Conservation (phyloP, 2,888 invertebrate species). For the Diarsia brunnea region DNA sequence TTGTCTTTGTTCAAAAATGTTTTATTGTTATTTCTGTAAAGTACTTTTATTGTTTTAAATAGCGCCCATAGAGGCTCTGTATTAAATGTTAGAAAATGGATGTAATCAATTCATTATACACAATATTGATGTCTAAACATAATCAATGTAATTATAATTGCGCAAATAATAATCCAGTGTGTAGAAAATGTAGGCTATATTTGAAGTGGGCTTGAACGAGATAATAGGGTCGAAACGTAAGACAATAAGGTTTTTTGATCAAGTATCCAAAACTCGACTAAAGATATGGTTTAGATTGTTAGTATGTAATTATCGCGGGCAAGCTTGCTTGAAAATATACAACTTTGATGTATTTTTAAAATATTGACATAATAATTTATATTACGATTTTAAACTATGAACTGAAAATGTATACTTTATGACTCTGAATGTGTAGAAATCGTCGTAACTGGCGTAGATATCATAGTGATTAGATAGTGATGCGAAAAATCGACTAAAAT, state of each 20-base stretch:
- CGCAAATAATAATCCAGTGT: conserved; percentile 8
- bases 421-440: conserved; percentile 44
- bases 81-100: conserved; percentile 25
- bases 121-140: conserved; percentile 38
- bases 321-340: conserved; percentile 40
- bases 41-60: conserved; percentile 5
- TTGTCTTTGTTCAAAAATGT: background rate
- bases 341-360: conserved; percentile 27
- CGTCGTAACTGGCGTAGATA: conserved; percentile 1
- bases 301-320: conserved; percentile 8
- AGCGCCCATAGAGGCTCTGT: conserved; percentile 17
- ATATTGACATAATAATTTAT: conserved; percentile 33
- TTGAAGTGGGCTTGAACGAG: conserved; percentile 41
- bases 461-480: conserved; percentile 5
- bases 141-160: conserved; percentile 6
- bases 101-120: conserved; percentile 33
- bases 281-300: conserved; percentile 18
- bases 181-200: conserved; percentile 15
- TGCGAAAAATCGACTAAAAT: conserved; percentile 40
- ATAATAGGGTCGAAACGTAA: conserved; percentile 20
- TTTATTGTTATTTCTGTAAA: background rate
- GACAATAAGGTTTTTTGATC: conserved; percentile 25
- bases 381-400: conserved; percentile 25
- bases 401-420: conserved; percentile 32
- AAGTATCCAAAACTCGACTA: conserved; percentile 17